Evolutionary conservation across 2,888 invertebrate species (phyloP).

Genomic region (Leptura quadrifasciata): DNA sequence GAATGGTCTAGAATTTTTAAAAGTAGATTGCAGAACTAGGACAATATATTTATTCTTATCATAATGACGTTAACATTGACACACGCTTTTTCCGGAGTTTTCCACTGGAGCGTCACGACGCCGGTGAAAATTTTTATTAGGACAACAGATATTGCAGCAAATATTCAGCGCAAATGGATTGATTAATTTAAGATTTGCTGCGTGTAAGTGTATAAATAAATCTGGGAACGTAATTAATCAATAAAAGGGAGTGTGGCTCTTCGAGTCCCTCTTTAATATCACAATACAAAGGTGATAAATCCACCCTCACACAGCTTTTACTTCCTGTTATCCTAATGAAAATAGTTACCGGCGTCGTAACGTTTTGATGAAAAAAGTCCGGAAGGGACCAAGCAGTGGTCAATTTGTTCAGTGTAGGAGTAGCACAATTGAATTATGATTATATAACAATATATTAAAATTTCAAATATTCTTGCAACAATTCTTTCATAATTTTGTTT

Average conservation of each 20-base stretch:
- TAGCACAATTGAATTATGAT: too few relatives aligned
- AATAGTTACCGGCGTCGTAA: slow-evolving; percentile 6
- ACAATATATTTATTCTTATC: too few relatives aligned
- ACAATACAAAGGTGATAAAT: not conserved
- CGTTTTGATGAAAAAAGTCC: not conserved
- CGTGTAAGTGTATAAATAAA: too few relatives aligned
- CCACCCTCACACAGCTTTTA: not conserved
- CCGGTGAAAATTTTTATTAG: not conserved
- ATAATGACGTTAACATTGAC: too few relatives aligned
- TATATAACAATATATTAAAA: too few relatives aligned
- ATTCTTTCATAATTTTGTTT: too few relatives aligned
- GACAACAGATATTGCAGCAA: not conserved
- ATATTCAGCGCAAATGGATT: not conserved
- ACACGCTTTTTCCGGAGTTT: not conserved
- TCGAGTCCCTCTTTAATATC: not conserved
- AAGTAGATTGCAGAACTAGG: too few relatives aligned
- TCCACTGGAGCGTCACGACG: not conserved
- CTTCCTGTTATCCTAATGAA: slow-evolving; percentile 9
- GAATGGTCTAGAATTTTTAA: too few relatives aligned
- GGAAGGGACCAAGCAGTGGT: not conserved
- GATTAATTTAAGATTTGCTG: not conserved
- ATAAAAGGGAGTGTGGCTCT: not conserved
- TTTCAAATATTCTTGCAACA: too few relatives aligned
- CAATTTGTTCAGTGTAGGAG: too few relatives aligned
- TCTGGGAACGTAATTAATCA: not conserved